Evolutionary conservation across 2,888 invertebrate genomes (phyloP), one percentile per base, ranked within the genome.

Genomic region (Anthophora plumipes): DNA sequence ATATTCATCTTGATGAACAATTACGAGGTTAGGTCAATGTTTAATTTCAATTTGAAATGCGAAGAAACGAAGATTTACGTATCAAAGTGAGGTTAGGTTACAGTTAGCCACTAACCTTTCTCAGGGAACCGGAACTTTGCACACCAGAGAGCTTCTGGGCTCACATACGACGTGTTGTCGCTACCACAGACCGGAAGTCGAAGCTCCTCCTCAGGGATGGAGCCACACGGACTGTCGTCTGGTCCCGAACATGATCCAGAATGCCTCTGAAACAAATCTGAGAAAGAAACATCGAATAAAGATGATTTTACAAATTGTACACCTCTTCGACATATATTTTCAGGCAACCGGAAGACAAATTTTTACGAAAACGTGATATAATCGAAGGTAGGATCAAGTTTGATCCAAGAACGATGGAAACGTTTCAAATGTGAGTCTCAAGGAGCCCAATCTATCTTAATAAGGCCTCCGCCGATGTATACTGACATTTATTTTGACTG

Each of bases 141-240:
- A 80, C 92, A 92, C 87, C 89, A 89, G 6, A 92, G 87, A 6
- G 91, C 90, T 59, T 91, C 87, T 17, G 89, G 89, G 25, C 88
- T 87, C 52, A 90, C 76, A 72, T 91, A 92, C 6, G 90, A 88
- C 55, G 43, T 41, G 20, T 87, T 83, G 71, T 92, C 88, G 14
- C 87, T 88, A 8, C 89, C 91, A 78, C 91, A 91, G 0, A 92
- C 89, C 6, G 91, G 90, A 25, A 83, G 77, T 37, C 89, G 83
- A 37, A 69, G 70, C 6, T 67, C 68, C 43, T 79, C 80, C 48
- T 80, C 79, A 54, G 84, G 71, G 22, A 85, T 63, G 37, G 77
- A 54, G 14, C 79, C 86, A n/a, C 89, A 85, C 22, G 90, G 85
- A 7, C 89, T 85, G 71, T 89, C 90, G 41, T 88, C 86, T 37